Percentiles rank a stretch among this genome's conserved stretches.
Conservation (phyloP, 1,140 invertebrate genomes). For the Mactra quadrangularis region DNA sequence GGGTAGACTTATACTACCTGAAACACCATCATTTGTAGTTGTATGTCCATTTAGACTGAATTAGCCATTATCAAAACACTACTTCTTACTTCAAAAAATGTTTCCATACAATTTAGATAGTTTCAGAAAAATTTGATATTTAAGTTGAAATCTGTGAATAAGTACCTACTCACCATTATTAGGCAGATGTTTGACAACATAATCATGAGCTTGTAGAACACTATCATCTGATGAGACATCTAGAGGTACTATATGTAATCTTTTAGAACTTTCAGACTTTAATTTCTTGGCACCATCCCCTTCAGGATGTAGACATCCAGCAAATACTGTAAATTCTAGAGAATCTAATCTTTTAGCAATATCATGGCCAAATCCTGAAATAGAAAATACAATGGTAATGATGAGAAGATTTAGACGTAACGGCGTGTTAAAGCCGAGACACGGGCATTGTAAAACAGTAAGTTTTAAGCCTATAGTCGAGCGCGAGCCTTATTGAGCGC, state of each 20-base stretch:
- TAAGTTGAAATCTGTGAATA: no score
- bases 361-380: conserved; percentile 73
- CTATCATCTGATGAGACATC: conserved; percentile 70
- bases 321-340: conserved; percentile 84
- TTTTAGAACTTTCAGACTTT: conserved; percentile 68
- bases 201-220: conserved; percentile 57
- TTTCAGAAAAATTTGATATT: no score
- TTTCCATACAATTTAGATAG: no score
- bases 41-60: no score
- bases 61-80: no score
- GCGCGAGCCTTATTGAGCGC: not conserved
- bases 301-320: conserved; percentile 87
- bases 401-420: not conserved
- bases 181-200: conserved; percentile 61
- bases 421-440: not conserved
- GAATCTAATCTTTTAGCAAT: conserved; percentile 81
- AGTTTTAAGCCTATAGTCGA: not conserved
- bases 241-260: conserved; percentile 72
- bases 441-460: no score
- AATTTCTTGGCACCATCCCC: conserved; percentile 81
- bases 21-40: no score
- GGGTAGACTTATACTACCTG: no score
- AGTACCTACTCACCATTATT: conserved; percentile 54
- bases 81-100: no score
- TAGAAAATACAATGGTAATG: not conserved